Evolutionary conservation across 64 coral and sea anemone genomes (phyloP).

Genomic region (Pachyseris speciosa): DNA sequence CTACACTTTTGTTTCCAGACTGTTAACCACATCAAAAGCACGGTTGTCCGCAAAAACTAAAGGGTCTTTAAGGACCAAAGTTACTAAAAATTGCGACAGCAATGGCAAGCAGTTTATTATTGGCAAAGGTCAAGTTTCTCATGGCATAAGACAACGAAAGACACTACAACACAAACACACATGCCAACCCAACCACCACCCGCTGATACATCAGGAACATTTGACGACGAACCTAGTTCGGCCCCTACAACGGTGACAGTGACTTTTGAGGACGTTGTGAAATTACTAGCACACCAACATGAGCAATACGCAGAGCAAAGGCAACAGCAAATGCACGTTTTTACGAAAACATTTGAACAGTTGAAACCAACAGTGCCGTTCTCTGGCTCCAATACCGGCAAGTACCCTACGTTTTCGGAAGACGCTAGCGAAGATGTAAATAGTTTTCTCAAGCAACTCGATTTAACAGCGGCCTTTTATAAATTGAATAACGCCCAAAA

Average conservation of each 20-base stretch:
- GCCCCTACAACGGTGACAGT: too few relatives aligned
- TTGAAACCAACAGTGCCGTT: neutral
- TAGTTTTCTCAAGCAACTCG: conserved; percentile 13
- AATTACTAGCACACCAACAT: too few relatives aligned
- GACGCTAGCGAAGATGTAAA: neutral
- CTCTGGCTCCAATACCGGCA: neutral
- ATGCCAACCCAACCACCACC: too few relatives aligned
- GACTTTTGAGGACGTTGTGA: too few relatives aligned
- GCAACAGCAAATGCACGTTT: too few relatives aligned
- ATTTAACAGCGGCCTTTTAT: conserved; percentile 17
- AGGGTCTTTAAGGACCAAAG: too few relatives aligned
- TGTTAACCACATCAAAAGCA: neutral
- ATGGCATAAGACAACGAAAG: too few relatives aligned
- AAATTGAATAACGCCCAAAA: conserved; percentile 8
- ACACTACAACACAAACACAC: too few relatives aligned
- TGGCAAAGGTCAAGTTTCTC: neutral
- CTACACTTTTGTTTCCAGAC: neutral
- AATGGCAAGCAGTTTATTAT: neutral
- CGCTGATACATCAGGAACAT: too few relatives aligned
- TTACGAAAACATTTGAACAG: too few relatives aligned
- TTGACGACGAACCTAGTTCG: too few relatives aligned
- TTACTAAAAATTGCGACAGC: neutral
- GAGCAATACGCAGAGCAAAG: too few relatives aligned
- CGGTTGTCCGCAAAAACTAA: neutral
- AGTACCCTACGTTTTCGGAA: neutral